Percentiles rank a stretch among this genome's conserved stretches.
Evolutionary conservation across 2,888 invertebrate genomes (phyloP).

Genomic region (Sericinus montela): DNA sequence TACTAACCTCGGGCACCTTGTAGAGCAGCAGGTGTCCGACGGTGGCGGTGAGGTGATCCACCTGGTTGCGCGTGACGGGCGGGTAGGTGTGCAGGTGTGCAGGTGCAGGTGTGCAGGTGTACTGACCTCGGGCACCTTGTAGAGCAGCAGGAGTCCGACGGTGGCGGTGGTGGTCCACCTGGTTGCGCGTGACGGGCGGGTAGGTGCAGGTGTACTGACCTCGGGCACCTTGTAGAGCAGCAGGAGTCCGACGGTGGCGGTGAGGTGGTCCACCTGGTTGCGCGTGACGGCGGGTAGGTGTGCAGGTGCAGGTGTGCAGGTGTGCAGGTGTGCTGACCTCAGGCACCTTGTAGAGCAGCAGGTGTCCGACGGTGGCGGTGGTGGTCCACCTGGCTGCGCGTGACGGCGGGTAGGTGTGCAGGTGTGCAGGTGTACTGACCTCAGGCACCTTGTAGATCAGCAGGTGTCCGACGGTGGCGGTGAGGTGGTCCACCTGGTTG

Average conservation of each 20-base stretch:
- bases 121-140: constrained; percentile 87
- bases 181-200: constrained; percentile 89
- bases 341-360: constrained; percentile 87
- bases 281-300: not conserved
- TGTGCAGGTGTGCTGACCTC: constrained; percentile 79
- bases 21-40: constrained; percentile 90
- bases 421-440: not conserved
- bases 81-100: constrained; percentile 37
- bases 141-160: constrained; percentile 89
- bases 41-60: constrained; percentile 90
- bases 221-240: constrained; percentile 80
- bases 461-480: constrained; percentile 89
- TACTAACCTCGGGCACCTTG: constrained; percentile 83
- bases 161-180: constrained; percentile 90
- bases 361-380: constrained; percentile 89
- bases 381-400: constrained; percentile 91
- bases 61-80: constrained; percentile 90
- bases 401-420: too few relatives aligned
- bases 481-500: constrained; percentile 91
- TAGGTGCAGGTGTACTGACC: constrained; percentile 75
- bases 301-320: not conserved
- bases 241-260: constrained; percentile 87
- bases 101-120: constrained; percentile 11
- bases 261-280: constrained; percentile 73
- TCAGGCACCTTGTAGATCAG: constrained; percentile 76